Evolutionary conservation across 2,797 vertebrate genomes (phyloP).

Genomic region (Falco berigora): DNA sequence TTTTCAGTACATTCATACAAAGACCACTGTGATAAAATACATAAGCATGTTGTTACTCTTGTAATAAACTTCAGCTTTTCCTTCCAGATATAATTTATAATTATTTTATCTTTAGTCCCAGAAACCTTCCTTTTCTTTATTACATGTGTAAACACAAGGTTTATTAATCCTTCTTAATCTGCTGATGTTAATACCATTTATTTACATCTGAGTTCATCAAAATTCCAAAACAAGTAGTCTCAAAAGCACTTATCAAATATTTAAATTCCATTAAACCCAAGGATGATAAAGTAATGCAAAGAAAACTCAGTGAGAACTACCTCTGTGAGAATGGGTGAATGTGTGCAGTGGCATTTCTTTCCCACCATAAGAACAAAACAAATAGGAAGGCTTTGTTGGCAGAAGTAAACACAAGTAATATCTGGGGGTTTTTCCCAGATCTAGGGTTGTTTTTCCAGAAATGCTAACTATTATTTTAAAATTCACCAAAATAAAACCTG

Average conservation of each 20-base stretch:
- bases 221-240: neutral
- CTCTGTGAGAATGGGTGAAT: neutral
- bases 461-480: rapidly evolving
- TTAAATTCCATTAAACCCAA: neutral
- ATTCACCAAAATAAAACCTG: neutral
- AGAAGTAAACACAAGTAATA: neutral
- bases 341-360: neutral
- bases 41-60: neutral
- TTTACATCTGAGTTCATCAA: neutral
- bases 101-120: neutral
- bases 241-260: neutral
- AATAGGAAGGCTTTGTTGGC: neutral
- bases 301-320: neutral
- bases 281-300: neutral
- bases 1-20: neutral
- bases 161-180: neutral
- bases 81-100: neutral
- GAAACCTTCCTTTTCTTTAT: neutral
- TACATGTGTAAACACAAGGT: neutral
- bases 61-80: neutral
- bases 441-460: neutral
- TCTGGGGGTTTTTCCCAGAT: rapidly evolving
- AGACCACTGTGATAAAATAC: neutral
- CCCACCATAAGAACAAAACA: neutral
- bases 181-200: neutral